Evolutionary conservation across 2,113 vertebrate genomes (phyloP).

Genomic region (Macaca mulatta): DNA sequence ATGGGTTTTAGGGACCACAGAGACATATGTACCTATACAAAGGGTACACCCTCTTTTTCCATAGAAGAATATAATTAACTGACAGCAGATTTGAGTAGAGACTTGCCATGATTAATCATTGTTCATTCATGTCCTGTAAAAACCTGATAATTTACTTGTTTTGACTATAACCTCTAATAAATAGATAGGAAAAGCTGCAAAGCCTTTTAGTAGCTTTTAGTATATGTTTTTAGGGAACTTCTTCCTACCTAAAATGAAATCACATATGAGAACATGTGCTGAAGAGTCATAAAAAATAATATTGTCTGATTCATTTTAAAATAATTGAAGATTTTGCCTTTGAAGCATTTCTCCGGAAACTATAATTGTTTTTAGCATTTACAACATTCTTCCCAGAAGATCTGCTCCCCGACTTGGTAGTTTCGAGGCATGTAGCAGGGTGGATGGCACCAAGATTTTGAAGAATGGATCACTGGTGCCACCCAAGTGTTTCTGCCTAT

Average conservation of each 20-base stretch:
- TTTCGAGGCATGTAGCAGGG: neutral
- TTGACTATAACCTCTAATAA: neutral
- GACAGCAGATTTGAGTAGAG: neutral
- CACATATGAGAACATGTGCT: neutral
- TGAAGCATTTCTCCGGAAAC: neutral
- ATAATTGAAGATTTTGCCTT: neutral
- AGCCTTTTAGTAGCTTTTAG: neutral
- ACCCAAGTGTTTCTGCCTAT: neutral
- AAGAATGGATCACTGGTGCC: conserved; percentile 16
- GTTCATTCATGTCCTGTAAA: neutral
- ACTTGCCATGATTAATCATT: neutral
- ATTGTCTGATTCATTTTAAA: neutral
- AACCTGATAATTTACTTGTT: neutral
- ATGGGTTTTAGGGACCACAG: neutral
- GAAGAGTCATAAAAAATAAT: neutral
- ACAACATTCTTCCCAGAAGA: neutral
- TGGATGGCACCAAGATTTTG: neutral
- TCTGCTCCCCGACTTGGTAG: neutral
- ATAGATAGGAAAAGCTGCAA: neutral
- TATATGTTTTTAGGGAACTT: neutral
- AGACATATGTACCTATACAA: neutral
- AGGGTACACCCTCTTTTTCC: neutral
- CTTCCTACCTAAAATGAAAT: conserved; percentile 42
- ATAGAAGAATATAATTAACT: neutral
- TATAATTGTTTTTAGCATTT: neutral